Evolutionary conservation across 2,888 invertebrate genomes (phyloP).

Genomic region (Acleris emargana): DNA sequence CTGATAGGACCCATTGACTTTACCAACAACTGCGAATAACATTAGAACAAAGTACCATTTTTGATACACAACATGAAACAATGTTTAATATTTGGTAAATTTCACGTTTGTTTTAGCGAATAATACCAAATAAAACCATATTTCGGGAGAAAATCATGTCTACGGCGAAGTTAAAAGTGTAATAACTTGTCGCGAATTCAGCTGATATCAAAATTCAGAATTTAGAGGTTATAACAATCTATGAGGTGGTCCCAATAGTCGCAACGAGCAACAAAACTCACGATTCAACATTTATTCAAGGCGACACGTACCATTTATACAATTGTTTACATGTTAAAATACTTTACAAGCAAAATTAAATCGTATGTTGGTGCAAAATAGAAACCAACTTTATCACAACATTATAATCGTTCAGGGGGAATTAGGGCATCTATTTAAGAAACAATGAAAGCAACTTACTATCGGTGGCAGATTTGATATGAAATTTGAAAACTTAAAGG

Average conservation of each 20-base stretch:
- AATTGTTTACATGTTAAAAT: slow-evolving; percentile 27
- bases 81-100: too few species aligned
- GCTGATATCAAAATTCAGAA: slow-evolving; percentile 21
- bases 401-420: neutral
- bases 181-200: slow-evolving; percentile 22
- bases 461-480: slow-evolving; percentile 83
- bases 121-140: neutral
- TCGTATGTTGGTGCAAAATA: slow-evolving; percentile 18
- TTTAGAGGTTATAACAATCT: slow-evolving; percentile 31
- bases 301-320: slow-evolving; percentile 18
- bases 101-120: neutral
- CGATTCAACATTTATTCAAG: slow-evolving; percentile 19
- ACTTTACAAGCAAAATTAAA: slow-evolving; percentile 21
- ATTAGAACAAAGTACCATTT: too few species aligned
- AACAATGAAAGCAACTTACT: slow-evolving; percentile 60
- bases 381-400: slow-evolving; percentile 1
- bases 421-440: slow-evolving; percentile 18
- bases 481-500: slow-evolving; percentile 81
- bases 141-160: neutral
- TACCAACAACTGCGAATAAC: too few species aligned
- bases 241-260: slow-evolving; percentile 4
- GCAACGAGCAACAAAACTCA: slow-evolving; percentile 10
- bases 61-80: too few species aligned
- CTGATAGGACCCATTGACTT: too few species aligned
- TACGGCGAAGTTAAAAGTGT: neutral